Evolutionary conservation across 2,797 vertebrate species (phyloP).

Genomic region (Uromys caudimaculatus): DNA sequence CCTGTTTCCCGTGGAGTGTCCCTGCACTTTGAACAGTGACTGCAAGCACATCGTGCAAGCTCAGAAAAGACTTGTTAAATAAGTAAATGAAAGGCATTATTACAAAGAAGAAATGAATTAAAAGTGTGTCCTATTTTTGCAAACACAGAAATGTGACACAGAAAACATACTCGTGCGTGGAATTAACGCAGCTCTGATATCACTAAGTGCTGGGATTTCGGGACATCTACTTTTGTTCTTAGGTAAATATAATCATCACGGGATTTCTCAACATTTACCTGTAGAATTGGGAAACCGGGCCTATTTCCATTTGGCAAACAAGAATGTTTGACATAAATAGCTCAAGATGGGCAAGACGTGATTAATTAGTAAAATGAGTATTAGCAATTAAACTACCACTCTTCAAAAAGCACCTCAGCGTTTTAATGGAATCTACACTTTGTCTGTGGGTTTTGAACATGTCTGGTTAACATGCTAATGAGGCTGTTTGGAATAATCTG

Average conservation of each 20-base stretch:
- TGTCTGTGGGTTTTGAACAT: conserved; percentile 3
- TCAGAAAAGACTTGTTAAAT: conserved; percentile 1
- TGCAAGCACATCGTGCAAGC: not conserved
- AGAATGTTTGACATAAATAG: conserved; percentile 31
- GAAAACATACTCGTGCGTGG: not conserved
- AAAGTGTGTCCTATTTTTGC: not conserved
- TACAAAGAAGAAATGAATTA: conserved; percentile 30
- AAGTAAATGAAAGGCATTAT: not conserved
- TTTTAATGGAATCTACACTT: conserved; percentile 2
- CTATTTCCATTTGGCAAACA: not conserved
- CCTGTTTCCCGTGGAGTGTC: not conserved
- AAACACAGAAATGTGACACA: not conserved
- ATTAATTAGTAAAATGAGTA: conserved; percentile 10
- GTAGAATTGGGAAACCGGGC: conserved; percentile 16
- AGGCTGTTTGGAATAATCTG: not conserved
- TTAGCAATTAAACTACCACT: not conserved
- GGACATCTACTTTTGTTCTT: conserved; percentile 42
- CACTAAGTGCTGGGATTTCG: not conserved
- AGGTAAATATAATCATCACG: not conserved
- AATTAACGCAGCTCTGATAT: not conserved
- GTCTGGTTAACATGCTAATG: not conserved
- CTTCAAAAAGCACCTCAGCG: not conserved
- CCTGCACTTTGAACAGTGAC: not conserved
- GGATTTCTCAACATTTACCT: not conserved
- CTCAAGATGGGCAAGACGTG: conserved; percentile 17